These are phyloP conservation scores for Onychostoma macrolepis DNA, from an alignment of 2,113 vertebrate genomes.

Conservation along the genomic window DNA sequence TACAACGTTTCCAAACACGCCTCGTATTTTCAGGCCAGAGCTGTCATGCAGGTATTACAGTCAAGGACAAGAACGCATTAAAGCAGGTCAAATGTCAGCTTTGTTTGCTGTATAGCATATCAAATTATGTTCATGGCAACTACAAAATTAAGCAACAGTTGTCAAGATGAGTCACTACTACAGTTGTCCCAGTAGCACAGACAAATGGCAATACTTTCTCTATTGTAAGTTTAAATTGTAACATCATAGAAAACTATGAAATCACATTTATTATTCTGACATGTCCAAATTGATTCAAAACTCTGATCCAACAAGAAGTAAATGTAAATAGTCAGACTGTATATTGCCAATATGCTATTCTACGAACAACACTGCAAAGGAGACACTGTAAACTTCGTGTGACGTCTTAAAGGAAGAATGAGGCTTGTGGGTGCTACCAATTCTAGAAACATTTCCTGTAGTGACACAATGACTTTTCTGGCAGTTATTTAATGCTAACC, in stretches of 20 bases:
- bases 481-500: slow-evolving; percentile 71
- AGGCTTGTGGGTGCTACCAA: background rate
- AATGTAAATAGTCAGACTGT: background rate
- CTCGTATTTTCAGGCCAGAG: background rate
- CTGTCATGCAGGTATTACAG: background rate
- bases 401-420: background rate
- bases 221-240: background rate
- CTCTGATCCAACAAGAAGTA: background rate
- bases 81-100: background rate
- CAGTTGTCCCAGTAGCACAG: background rate
- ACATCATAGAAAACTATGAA: background rate
- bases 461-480: background rate
- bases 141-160: background rate
- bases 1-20: slow-evolving; percentile 13
- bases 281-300: background rate
- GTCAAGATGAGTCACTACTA: background rate
- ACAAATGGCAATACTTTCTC: no score
- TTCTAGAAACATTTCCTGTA: background rate
- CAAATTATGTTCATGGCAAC: background rate
- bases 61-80: background rate
- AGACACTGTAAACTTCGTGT: background rate
- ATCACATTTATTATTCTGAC: background rate
- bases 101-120: background rate
- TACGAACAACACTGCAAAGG: background rate
- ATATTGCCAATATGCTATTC: background rate